Base-by-base conservation (phyloP, 1,140 invertebrate species). In the Heliconius melpomene region DNA sequence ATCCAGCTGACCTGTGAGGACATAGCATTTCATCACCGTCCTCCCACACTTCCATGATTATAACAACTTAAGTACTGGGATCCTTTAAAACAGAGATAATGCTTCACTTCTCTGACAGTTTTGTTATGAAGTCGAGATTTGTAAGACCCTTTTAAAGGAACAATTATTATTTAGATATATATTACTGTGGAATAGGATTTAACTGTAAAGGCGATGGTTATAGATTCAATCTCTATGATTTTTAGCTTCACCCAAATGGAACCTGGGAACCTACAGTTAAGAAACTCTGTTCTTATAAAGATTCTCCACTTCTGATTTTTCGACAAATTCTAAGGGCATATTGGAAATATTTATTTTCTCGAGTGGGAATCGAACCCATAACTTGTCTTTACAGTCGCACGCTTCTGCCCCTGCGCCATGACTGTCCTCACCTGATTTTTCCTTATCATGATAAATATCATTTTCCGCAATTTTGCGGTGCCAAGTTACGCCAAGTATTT, bases 11-110 rank as follows among this genome's bases (percentile, higher is more conserved):
- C 80, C 80, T 73, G 73, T 73, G 80, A 76, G 73, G 77, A 79
- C 80, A 82, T 79, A n/a, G 77, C 38, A 79, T 82, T 82, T 60
- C 75, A 79, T 82, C 80, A 76, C 20, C 54, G 80, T 82, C 80
- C 80, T 78, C 80, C 80, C 74, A 82, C 80, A 23, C 36, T 6
- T 20, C 72, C 71, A 60, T 82, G 74, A 82, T 79, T 75, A 82
- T 79, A 76, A 79, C 77, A 78, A 76, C 66, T 77, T 76, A 76
- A 79, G 50, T 78, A 79, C 72, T 70, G 70, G 46, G 74, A 77
- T 81, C 79, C 80, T 52, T 78, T 82, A 76, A 76, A 82, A 76
- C 77, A 72, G 38, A 77, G 11, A 36, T 26, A 82, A 82, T 82
- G 73, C 78, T 60, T 79, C 77, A 78, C 29, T 40, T 75, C n/a